phyloP scores from a whole-genome alignment of 2,888 invertebrate species.

The Euplexia lucipara region DNA sequence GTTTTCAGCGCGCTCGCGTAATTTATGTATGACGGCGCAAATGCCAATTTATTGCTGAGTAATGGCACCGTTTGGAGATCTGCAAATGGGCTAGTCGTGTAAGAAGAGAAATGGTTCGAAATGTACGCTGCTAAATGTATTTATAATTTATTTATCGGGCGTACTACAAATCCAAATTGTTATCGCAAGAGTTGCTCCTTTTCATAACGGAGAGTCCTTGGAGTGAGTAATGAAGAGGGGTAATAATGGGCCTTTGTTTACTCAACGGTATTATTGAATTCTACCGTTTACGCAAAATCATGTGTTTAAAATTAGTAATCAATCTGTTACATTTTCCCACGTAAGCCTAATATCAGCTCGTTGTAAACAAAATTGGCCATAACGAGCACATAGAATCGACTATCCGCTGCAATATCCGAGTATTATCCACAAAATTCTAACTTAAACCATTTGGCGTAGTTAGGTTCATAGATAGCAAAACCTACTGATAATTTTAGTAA shows the following conservation, averaged over 20 bases:
- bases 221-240: slow-evolving; percentile 72
- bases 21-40: slow-evolving; percentile 91
- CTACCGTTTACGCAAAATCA: slow-evolving; percentile 13
- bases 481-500: slow-evolving; percentile 60
- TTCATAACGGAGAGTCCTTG: slow-evolving; percentile 65
- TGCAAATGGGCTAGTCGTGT: slow-evolving; percentile 90
- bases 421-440: slow-evolving; percentile 53
- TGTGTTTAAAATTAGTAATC: slow-evolving; percentile 21
- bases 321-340: slow-evolving; percentile 12
- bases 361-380: slow-evolving; percentile 8
- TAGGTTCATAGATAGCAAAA: slow-evolving; percentile 54
- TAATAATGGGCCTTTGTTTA: slow-evolving; percentile 53
- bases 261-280: slow-evolving; percentile 32
- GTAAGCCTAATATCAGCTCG: slow-evolving; percentile 1
- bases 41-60: slow-evolving; percentile 91
- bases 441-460: slow-evolving; percentile 57
- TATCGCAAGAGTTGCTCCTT: slow-evolving; percentile 79
- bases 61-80: slow-evolving; percentile 90
- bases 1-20: slow-evolving; percentile 86
- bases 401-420: slow-evolving; percentile 37
- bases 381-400: slow-evolving; percentile 25
- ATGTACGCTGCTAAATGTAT: slow-evolving; percentile 88
- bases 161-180: slow-evolving; percentile 86
- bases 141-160: slow-evolving; percentile 89
- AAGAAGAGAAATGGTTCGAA: slow-evolving; percentile 89